These are phyloP conservation scores for Urophycis tenuis DNA, from an alignment of 2,797 vertebrate genomes.

Conservation along the genomic window DNA sequence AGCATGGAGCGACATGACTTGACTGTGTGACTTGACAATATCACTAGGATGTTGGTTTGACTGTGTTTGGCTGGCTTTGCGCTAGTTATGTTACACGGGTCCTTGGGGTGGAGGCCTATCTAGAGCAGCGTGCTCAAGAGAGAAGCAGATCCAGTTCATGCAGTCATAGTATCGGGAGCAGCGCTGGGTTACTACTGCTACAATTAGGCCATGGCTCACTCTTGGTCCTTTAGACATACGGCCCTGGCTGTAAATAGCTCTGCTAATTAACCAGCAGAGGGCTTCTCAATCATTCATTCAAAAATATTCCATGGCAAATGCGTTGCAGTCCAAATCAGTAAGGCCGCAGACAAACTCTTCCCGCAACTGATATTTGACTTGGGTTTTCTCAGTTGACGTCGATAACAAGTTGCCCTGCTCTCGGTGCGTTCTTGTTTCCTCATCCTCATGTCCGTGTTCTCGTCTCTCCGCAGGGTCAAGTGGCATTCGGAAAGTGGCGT, in stretches of 20 bases:
- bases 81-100: conserved; percentile 15
- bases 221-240: conserved; percentile 38
- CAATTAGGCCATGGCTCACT: conserved; percentile 51
- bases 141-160: conserved; percentile 55
- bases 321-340: conserved; percentile 13
- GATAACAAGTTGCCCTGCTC: not conserved
- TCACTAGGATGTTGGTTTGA: conserved; percentile 22
- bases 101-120: conserved; percentile 47
- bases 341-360: not conserved
- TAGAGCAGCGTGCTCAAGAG: conserved; percentile 59
- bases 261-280: conserved; percentile 43
- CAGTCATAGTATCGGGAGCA: conserved; percentile 36
- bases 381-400: not conserved
- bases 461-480: conserved; percentile 61
- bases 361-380: not conserved
- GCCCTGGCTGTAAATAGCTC: conserved; percentile 50
- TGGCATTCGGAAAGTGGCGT: conserved; percentile 69
- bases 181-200: conserved; percentile 41
- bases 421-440: not conserved
- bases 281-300: conserved; percentile 33
- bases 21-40: not conserved
- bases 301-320: conserved; percentile 30
- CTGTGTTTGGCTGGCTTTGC: conserved; percentile 23
- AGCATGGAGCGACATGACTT: not conserved
- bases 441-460: not conserved